phyloP scores from a whole-genome alignment of 2,113 vertebrate genomes.

The Salvator merianae region DNA sequence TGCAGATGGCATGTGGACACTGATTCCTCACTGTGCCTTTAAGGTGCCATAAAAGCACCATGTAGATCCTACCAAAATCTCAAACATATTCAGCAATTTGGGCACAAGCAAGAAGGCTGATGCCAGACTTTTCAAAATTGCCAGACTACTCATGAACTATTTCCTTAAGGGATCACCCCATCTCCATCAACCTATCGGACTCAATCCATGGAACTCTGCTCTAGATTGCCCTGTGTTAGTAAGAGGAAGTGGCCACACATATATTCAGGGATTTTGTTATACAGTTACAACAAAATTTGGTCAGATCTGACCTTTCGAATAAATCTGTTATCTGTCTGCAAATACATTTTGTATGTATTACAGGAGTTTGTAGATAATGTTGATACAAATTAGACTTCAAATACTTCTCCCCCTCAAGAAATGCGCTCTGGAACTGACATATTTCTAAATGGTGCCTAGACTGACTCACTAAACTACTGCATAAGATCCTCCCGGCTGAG shows the following conservation, averaged over 20 bases:
- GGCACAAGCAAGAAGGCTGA: background rate
- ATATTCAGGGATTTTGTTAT: too few relatives aligned
- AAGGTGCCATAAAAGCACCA: too few relatives aligned
- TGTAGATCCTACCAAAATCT: too few relatives aligned
- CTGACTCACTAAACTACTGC: background rate
- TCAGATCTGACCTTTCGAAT: background rate
- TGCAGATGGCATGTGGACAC: too few relatives aligned
- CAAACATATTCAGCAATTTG: too few relatives aligned
- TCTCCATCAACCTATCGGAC: too few relatives aligned
- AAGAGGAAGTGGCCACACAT: too few relatives aligned
- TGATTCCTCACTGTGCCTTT: too few relatives aligned
- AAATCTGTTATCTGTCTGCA: background rate
- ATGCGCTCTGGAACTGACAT: background rate
- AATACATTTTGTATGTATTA: background rate
- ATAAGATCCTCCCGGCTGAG: background rate
- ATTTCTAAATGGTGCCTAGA: background rate
- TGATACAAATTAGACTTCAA: constrained; percentile 20
- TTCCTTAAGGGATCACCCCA: too few relatives aligned
- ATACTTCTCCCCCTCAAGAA: background rate
- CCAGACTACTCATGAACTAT: background rate
- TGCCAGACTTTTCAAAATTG: background rate
- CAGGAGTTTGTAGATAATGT: background rate
- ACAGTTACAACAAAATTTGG: background rate
- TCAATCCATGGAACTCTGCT: too few relatives aligned
- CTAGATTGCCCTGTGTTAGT: too few relatives aligned